A percentile compares a stretch with the other conserved stretches of the same genome.
Conservation (phyloP, 2,888 invertebrate species). For the Drosophila demipolita region DNA sequence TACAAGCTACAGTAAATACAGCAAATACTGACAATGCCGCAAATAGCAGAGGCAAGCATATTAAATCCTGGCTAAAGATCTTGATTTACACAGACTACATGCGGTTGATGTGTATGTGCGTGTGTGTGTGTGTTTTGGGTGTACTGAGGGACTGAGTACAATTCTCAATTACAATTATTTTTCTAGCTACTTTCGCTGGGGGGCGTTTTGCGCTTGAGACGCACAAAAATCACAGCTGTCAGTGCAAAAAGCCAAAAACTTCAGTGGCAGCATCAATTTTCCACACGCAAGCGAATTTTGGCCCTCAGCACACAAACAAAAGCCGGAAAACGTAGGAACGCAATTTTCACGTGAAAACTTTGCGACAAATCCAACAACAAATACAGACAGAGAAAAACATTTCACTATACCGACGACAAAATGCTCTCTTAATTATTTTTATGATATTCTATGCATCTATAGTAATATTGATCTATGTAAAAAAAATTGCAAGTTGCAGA, state of each 20-base stretch:
- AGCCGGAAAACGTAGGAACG: slow-evolving; percentile 48
- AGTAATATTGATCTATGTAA: neutral
- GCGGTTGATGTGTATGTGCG: no score
- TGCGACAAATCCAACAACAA: slow-evolving; percentile 47
- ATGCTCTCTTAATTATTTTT: slow-evolving; percentile 46
- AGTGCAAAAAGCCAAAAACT: slow-evolving; percentile 80
- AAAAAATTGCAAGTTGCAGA: neutral
- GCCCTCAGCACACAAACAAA: slow-evolving; percentile 33
- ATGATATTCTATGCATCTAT: neutral
- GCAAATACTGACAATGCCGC: slow-evolving; percentile 6
- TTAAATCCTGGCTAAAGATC: slow-evolving; percentile 25
- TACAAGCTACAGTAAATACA: neutral
- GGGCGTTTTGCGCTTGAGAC: slow-evolving; percentile 42
- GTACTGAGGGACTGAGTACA: slow-evolving; percentile 24
- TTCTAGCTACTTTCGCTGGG: slow-evolving; percentile 52
- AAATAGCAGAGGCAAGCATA: slow-evolving; percentile 15
- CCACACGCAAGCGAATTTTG: slow-evolving; percentile 64
- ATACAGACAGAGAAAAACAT: slow-evolving; percentile 51
- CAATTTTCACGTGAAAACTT: slow-evolving; percentile 78
- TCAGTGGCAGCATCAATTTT: slow-evolving; percentile 76
- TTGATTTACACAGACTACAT: neutral
- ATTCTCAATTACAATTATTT: slow-evolving; percentile 76
- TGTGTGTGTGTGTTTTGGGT: neutral
- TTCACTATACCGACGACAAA: slow-evolving; percentile 31
- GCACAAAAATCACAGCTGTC: slow-evolving; percentile 78